Base-by-base conservation (phyloP, 2,888 invertebrate species). In the Stratiomys singularior region DNA sequence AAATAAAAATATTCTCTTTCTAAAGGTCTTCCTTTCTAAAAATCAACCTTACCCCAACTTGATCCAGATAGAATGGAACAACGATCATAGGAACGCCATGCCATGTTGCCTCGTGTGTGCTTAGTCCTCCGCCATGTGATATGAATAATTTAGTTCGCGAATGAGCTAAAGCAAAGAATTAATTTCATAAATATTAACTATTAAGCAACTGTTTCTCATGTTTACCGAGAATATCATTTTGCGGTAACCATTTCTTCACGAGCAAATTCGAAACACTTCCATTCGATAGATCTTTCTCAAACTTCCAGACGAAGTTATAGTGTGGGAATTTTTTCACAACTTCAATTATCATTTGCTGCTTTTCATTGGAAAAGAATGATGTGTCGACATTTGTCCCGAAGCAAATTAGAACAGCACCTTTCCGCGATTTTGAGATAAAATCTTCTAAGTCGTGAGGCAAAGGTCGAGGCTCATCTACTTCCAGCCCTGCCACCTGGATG, bases 241-340 rank as follows among this genome's bases (percentile, higher is more conserved):
- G 89, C 0, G 89, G 89, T 58, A 89, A 79, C 89, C 89, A 90
- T 27, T 86, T 85, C 76, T 81, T 83, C 3, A 87, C 79, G 80
- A 86, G 83, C 0, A 90, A 83, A 81, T 89, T 89, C 2, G 76
- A 25, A 21, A 64, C 25, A 1, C 27, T 30, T 7, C 47, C 64
- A 23, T 76, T 25, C 5, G 82, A 79, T 23, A 81, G 60, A 9
- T 83, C 82, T 13, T 81, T 80, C 72, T 82, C 82, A 77, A 81
- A 83, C 80, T 83, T 84, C 84, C 83, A 84, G 27, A 85, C 28
- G 25, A 85, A 82, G 66, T 82, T 80, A 76, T 83, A 83, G 21
- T 82, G 80, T 0, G 81, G 80, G 28, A 84, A 74, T 58, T 82
- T 74, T 11, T 80, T 74, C 74, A 84, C 83, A 15, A 81, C 83